These are phyloP conservation scores for Sycophila texana DNA, from an alignment of 2,888 invertebrate species.

Conservation along the genomic window DNA sequence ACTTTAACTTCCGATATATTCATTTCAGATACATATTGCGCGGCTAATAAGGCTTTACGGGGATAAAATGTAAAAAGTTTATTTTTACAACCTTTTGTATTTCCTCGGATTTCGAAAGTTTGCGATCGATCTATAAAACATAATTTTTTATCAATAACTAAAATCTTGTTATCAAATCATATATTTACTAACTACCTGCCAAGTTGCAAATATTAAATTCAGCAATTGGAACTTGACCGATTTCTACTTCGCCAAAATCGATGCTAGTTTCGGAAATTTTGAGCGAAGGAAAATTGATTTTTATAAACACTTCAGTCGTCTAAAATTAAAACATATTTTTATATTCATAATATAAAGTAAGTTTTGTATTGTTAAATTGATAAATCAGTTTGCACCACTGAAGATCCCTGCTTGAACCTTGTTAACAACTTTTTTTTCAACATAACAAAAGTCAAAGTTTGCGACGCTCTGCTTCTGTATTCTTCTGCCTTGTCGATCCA, in stretches of 20 bases:
- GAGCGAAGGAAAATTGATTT: constrained; percentile 62
- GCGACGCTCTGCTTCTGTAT: not conserved
- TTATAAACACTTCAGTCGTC: constrained; percentile 61
- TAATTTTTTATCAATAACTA: not conserved
- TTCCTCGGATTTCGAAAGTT: constrained; percentile 38
- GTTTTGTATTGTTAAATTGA: not conserved
- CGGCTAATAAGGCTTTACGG: constrained; percentile 26
- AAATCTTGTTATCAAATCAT: not conserved
- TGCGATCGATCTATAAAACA: constrained; percentile 53
- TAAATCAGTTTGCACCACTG: constrained; percentile 24
- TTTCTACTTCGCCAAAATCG: constrained; percentile 63
- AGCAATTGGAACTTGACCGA: constrained; percentile 62
- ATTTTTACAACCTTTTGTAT: not conserved
- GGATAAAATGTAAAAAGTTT: constrained; percentile 41
- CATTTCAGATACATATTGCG: not conserved
- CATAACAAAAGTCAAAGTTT: not conserved
- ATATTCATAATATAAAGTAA: not conserved
- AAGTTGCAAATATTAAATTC: constrained; percentile 62
- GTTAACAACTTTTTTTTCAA: constrained; percentile 9
- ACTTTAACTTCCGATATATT: constrained; percentile 13
- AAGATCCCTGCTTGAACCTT: constrained; percentile 24
- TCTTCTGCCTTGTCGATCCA: constrained; percentile 48
- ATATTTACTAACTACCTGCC: constrained; percentile 56
- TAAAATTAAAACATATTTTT: constrained; percentile 54
- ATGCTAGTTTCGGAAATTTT: constrained; percentile 60